Conservation (phyloP, 2,888 invertebrate species). For the Xestia rhomboidea region DNA sequence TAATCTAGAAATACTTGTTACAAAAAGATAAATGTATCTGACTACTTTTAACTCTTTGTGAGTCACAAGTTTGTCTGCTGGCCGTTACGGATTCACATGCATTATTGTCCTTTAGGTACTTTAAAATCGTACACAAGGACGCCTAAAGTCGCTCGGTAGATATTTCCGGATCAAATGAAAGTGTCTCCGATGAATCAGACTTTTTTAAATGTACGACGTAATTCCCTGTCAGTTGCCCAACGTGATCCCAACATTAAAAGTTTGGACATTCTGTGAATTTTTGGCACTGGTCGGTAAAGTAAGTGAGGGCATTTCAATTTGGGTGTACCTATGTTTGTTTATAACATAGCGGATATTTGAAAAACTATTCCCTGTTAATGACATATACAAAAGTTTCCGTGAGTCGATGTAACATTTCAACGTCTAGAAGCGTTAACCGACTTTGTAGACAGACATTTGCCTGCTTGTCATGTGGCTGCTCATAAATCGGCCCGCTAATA, state of each 20-base stretch:
- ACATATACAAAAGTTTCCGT: conserved; percentile 50
- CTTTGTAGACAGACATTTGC: conserved; percentile 77
- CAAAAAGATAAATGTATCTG: conserved; percentile 66
- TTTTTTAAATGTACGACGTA: conserved; percentile 84
- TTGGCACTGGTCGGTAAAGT: conserved; percentile 78
- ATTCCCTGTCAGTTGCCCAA: conserved; percentile 82
- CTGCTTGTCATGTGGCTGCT: conserved; percentile 74
- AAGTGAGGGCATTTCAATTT: conserved; percentile 72
- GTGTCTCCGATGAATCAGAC: conserved; percentile 87
- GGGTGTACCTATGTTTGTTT: conserved; percentile 68
- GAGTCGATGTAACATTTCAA: conserved; percentile 70
- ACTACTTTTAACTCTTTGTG: conserved; percentile 54
- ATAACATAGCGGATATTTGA: conserved; percentile 43
- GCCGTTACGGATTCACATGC: conserved; percentile 73
- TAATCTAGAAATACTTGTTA: conserved; percentile 68
- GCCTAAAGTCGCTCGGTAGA: conserved; percentile 84
- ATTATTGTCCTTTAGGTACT: conserved; percentile 86
- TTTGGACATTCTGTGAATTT: conserved; percentile 80
- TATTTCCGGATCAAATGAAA: conserved; percentile 89
- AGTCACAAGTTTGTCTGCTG: conserved; percentile 78
- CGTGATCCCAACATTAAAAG: conserved; percentile 81
- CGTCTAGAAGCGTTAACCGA: conserved; percentile 73
- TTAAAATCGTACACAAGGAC: conserved; percentile 87
- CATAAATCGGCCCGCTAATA: conserved; percentile 82
- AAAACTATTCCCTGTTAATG: conserved; percentile 50